Base-by-base conservation (phyloP, 2,797 vertebrate genomes). In the Rhinatrema bivittatum region DNA sequence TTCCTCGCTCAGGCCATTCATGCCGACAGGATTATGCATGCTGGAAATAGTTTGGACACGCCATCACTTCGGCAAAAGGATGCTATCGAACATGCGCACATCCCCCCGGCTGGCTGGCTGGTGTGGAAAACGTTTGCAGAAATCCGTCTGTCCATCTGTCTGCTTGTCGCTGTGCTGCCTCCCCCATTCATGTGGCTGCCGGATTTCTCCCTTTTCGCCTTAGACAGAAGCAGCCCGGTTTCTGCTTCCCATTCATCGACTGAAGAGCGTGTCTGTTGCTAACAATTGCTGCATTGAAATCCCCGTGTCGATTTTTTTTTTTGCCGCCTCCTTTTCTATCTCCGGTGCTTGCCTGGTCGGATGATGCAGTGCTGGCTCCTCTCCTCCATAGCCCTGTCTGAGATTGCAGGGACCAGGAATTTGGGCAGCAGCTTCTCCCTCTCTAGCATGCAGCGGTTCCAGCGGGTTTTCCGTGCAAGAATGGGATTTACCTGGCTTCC, bases 61-160 rank as follows among this genome's bases (percentile, higher is more conserved):
- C 88, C 89, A 88, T 89, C 84, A 47, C 74, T 80, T 70, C 77
- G 70, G 71, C 66, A 57, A 24, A 69, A 48, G 61, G 74, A 68
- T 74, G 73, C 68, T 68, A 31, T 63, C 6, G 58, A 67, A 65
- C 80, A 73, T 72, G 78, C 65, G 66, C 77, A 74, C 66, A 72
- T 79, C 69, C 73, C 63, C 29, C 74, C 70, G 55, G 2, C 55
- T 65, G 65, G 53, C 58, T 68, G 70, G 72, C 68, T 34, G 51
- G 60, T 56, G 62, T 54, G 59, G 39, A 46, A 60, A 66, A 73
- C 65, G 51, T 62, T 45, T 72, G 42, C 65, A 13, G 61, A 28
- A 23, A 72, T 65, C 72, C 16, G 9, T 56, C 42, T 79, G 79
- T 76, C 77, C 81, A 69, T 81, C 79, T 72, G 80, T 56, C 67